Evolutionary conservation across 2,113 vertebrate species (phyloP), one percentile per base, ranked within the genome.

Genomic region (Osmerus mordax): DNA sequence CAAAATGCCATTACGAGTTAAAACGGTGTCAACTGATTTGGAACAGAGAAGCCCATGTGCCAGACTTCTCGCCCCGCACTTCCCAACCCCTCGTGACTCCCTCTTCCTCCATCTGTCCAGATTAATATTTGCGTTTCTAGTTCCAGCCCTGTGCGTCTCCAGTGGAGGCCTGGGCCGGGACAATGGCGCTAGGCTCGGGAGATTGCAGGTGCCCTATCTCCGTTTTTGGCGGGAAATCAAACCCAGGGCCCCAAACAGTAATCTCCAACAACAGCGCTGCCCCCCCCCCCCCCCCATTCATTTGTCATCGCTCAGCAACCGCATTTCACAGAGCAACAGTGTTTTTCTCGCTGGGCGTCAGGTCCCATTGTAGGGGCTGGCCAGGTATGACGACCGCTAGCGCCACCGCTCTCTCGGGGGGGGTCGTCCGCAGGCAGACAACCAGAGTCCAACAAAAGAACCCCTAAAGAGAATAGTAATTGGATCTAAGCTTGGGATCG

Each of bases 131-230:
- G 55, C 58, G 72, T 83, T 80, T 60, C 75, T 53, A 25, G 21
- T 36, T 7, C 28, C 36, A 59, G 47, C 69, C 53, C 65, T 32
- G 61, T 25, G 62, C 72, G 56, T 54, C 63, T 62, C 66, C 73
- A 21, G 9, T 15, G 19, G 14, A 32, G 58, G 61, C 69, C 68
- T 15, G 18, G 16, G 41, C 60, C 59, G 52, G 21, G 53, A 70
- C 75, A 76, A 64, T 73, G 71, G 29, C 28, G 25, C 65, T 14
- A 19, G 58, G 70, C 63, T n/a, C 66, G 29, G 23, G 51, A 81
- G 77, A 67, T 68, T 53, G 72, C 80, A 87, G 83, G 78, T 84
- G 80, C 67, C 59, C 64, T 74, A 58, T 80, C 75, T 73, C 66
- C 36, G 73, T 82, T 75, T 83, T 41, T 41, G 75, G 66, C 77